Evolutionary conservation across 1,140 invertebrate species (phyloP), one percentile per base, ranked within the genome.

Genomic region (Drosophila melanogaster): DNA sequence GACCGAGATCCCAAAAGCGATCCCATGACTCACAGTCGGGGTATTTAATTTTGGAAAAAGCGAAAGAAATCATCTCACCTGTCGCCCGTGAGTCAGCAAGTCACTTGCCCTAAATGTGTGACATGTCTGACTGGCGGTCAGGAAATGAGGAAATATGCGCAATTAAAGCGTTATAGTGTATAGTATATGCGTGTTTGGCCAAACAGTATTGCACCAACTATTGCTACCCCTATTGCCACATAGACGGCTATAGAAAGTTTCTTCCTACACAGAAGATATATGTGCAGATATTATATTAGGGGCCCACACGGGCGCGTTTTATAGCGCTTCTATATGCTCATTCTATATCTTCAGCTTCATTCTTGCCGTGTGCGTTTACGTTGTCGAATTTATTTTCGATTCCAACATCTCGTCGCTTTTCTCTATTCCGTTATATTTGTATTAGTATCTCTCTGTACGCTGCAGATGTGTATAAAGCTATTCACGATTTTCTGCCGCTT

Each of bases 341-440:
- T 50, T 43, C 44, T 83, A 81, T 70, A 86, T 71, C 75, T 81
- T 62, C 35, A 41, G 49, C 78, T 86, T 85, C 67, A 76, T 86
- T 66, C 67, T 86, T 81, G 64, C 74, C 78, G 83, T 86, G 84
- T 87, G 79, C 84, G 84, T 83, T 84, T 84, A 67, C 73, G 66
- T 75, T 51, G n/a, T 55, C 64, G 69, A 77, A 81, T 77, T 55
- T 85, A 87, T 87, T 87, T 87, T 89, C 77, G 84, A 84, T 79
- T 73, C 79, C 73, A 79, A 60, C 57, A 41, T 41, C 58, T 41
- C 53, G 30, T 3, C 41, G 56, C 37, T 50, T 65, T 58, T 62
- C 75, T 58, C 60, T 57, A 57, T 60, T 62, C 71, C 62, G 49
- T 58, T 75, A 54, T 66, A 64, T 58, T 43, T 66, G 43, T 71